These are phyloP conservation scores for Mesorhabditis sp. DNA, from an alignment of 2,888 invertebrate genomes.

Conservation along the genomic window DNA sequence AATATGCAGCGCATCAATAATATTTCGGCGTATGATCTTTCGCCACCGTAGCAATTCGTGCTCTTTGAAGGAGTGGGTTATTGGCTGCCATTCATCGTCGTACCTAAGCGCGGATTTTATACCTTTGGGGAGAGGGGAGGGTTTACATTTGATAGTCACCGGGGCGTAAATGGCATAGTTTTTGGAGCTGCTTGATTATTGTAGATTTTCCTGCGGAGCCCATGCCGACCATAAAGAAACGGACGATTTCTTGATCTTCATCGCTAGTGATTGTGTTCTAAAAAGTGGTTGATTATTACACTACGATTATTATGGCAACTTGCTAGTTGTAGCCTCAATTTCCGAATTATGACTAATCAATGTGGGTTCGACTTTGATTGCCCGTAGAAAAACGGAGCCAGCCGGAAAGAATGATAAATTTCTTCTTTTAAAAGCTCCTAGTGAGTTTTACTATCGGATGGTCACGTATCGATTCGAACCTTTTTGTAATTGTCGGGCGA, in stretches of 20 bases:
- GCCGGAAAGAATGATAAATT: background rate
- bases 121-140: conserved; percentile 1
- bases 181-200: conserved; percentile 46
- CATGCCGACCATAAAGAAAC: conserved; percentile 53
- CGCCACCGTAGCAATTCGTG: conserved; percentile 24
- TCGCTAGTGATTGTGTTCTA: background rate
- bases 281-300: too few species aligned
- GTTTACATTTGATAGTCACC: conserved; percentile 37
- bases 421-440: too few species aligned
- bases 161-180: conserved; percentile 41
- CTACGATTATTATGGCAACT: too few species aligned
- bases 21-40: conserved; percentile 28
- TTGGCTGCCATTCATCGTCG: conserved; percentile 29
- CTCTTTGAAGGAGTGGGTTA: conserved; percentile 12
- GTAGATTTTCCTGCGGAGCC: conserved; percentile 56
- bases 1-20: conserved; percentile 30
- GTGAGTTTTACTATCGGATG: background rate
- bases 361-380: too few species aligned
- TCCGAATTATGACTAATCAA: too few species aligned
- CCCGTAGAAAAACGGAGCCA: too few species aligned
- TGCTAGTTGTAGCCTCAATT: too few species aligned
- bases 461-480: background rate
- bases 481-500: conserved; percentile 13
- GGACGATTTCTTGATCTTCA: conserved; percentile 30
- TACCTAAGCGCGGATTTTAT: conserved; percentile 17